Conservation (phyloP, 2,888 invertebrate genomes). For the Trimorus sp. region DNA sequence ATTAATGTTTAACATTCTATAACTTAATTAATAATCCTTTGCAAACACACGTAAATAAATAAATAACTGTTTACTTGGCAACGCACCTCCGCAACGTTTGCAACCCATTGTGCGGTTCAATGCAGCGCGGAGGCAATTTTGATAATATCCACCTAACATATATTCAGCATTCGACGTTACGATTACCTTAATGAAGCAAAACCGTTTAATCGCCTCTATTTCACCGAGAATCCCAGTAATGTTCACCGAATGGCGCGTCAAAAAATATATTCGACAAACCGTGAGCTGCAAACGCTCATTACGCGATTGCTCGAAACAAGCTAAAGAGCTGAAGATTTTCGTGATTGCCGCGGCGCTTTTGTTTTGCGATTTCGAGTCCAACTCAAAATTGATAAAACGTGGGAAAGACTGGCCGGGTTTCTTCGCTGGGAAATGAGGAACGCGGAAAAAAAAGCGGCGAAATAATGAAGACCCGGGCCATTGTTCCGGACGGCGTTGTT, state of each 20-base stretch:
- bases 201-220: background rate
- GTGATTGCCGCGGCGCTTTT: too few relatives aligned
- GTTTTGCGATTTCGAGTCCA: too few relatives aligned
- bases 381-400: too few relatives aligned
- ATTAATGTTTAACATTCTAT: too few relatives aligned
- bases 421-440: background rate
- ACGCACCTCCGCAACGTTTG: constrained; percentile 15
- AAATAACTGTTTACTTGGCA: background rate
- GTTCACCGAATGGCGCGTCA: too few relatives aligned
- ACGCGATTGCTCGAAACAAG: too few relatives aligned
- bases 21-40: too few relatives aligned
- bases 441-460: background rate
- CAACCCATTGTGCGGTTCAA: background rate
- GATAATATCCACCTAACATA: constrained; percentile 37
- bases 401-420: too few relatives aligned
- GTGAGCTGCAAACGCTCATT: too few relatives aligned
- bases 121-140: constrained; percentile 22
- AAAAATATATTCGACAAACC: too few relatives aligned
- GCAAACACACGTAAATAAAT: too few relatives aligned
- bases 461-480: constrained; percentile 14
- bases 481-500: constrained; percentile 20
- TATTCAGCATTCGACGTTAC: constrained; percentile 13
- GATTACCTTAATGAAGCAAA: constrained; percentile 24
- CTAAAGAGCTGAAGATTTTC: too few relatives aligned
- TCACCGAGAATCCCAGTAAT: background rate